phyloP scores from a whole-genome alignment of 2,888 invertebrate genomes.

The Tetanocera ferruginea region DNA sequence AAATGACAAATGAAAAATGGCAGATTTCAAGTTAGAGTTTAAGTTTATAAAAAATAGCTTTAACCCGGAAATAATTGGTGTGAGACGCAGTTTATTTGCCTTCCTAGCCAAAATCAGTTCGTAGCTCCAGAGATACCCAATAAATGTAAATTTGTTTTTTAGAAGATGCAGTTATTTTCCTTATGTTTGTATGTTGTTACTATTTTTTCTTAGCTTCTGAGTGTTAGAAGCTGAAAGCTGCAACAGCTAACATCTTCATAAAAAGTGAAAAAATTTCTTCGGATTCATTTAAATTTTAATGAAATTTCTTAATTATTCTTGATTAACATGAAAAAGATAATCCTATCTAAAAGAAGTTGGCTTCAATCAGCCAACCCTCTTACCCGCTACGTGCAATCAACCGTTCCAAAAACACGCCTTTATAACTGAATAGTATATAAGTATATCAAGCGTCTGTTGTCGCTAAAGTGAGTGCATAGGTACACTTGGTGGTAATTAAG shows the following conservation, averaged over 20 bases:
- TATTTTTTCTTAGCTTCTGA: not conserved
- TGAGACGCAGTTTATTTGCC: no score
- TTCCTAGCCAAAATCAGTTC: no score
- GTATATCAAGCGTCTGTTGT: no score
- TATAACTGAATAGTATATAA: not conserved
- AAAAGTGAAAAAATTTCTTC: conserved; percentile 48
- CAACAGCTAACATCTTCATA: not conserved
- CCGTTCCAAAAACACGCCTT: not conserved
- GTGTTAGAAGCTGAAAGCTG: not conserved
- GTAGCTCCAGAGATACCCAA: no score
- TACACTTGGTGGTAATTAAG: conserved; percentile 54
- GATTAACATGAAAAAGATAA: conserved; percentile 57
- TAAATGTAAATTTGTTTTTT: no score
- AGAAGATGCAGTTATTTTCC: no score
- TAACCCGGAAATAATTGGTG: no score
- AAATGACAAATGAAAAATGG: no score
- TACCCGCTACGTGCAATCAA: not conserved
- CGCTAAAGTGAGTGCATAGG: not conserved
- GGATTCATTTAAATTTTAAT: conserved; percentile 57
- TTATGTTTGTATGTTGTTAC: no score
- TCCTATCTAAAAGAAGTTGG: conserved; percentile 44
- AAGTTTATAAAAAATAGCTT: no score
- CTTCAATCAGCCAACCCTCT: not conserved
- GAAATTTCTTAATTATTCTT: conserved; percentile 58
- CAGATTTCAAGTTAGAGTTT: no score